phyloP scores from a whole-genome alignment of 2,113 vertebrate species.

The Chlorocebus sabaeus region DNA sequence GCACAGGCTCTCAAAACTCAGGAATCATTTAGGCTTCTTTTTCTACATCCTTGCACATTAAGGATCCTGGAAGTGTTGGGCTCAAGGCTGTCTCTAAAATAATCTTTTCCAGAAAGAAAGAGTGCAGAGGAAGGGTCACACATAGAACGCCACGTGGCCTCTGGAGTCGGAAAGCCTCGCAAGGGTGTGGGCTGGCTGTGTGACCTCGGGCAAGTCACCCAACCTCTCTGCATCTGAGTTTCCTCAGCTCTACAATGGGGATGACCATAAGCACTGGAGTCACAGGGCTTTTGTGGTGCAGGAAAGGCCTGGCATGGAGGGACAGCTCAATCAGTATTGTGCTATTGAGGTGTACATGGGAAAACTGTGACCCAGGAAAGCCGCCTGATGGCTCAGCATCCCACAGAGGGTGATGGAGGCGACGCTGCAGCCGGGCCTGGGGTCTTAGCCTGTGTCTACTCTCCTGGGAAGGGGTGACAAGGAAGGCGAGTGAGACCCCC shows the following conservation, averaged over 20 bases:
- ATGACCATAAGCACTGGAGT: neutral
- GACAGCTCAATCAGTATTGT: neutral
- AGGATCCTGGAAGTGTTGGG: neutral
- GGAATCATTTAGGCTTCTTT: neutral
- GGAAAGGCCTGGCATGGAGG: neutral
- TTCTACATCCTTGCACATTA: neutral
- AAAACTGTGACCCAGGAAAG: neutral
- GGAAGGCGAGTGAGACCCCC: neutral
- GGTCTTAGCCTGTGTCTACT: neutral
- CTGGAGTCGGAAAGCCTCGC: neutral
- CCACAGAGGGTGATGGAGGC: neutral
- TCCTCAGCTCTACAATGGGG: neutral
- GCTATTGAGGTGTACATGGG: neutral
- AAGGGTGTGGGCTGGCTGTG: neutral
- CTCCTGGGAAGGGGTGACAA: neutral
- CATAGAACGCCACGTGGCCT: neutral
- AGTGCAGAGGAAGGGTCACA: neutral
- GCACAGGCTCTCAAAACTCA: neutral
- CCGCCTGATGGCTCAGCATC: too few relatives aligned
- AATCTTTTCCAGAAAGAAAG: neutral
- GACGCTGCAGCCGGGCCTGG: neutral
- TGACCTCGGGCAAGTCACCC: neutral
- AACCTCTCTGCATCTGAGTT: neutral
- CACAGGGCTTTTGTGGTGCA: neutral
- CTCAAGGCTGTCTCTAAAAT: neutral